These are phyloP conservation scores for Perizoma affinitatum DNA, from an alignment of 2,888 invertebrate genomes.

Conservation along the genomic window DNA sequence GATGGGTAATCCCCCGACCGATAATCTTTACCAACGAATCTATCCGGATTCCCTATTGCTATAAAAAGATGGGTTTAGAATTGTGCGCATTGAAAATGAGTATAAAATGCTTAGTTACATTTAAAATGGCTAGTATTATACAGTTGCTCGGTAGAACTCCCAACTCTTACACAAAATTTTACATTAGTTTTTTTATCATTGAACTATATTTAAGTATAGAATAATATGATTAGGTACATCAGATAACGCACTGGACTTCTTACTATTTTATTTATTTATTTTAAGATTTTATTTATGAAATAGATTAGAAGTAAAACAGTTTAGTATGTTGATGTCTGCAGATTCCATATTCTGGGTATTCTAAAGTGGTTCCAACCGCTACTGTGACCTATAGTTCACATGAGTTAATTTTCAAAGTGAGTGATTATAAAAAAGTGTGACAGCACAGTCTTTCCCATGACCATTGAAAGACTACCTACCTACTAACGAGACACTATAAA, in stretches of 20 bases:
- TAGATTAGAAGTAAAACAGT: no score
- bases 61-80: slow-evolving; percentile 6
- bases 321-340: neutral
- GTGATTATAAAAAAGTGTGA: neutral
- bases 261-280: no score
- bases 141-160: no score
- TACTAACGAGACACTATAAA: no score
- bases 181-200: no score
- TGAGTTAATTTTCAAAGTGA: slow-evolving; percentile 6
- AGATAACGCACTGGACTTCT: no score
- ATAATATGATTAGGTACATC: no score
- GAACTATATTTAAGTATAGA: no score
- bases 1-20: slow-evolving; percentile 14
- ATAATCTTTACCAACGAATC: slow-evolving; percentile 9
- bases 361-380: neutral
- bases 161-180: no score
- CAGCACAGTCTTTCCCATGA: no score
- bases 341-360: neutral
- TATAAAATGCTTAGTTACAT: slow-evolving; percentile 10
- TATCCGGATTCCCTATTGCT: slow-evolving; percentile 12
- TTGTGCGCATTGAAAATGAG: neutral
- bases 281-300: no score
- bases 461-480: no score
- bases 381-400: slow-evolving; percentile 5
- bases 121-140: slow-evolving; percentile 2